Base-by-base conservation (phyloP, 2,113 vertebrate species). In the Chionomys nivalis region DNA sequence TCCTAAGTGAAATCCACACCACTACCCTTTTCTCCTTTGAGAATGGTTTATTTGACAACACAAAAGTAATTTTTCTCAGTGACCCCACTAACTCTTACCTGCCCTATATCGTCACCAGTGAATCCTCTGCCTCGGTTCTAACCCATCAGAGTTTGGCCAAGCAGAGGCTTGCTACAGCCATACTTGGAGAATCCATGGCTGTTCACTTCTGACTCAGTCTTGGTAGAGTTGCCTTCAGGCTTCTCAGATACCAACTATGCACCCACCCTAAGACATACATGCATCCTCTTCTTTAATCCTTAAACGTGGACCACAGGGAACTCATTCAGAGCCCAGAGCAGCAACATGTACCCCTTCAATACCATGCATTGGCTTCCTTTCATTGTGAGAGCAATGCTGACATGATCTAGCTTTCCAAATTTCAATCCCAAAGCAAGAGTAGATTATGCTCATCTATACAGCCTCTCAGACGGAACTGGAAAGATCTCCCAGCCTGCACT, bases 51-150 rank as follows among this genome's bases (percentile, higher is more conserved):
- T 21, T 55, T 2, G 19, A 52, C 23, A 42, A 31, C 52, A 13
- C 3, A 12, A 44, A 55, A 7, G 0, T 28, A 8, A 1, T 63
- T 61, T 23, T 58, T 44, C 58, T 10, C 21, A 13, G 7, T 21
- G 68, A 16, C 8, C 86, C 39, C 33, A 10, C 13, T 7, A 70
- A 52, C 33, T 76, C 4, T 65, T 1, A 61, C 9, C 39, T 55
- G n/a, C 49, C 58, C 31, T n/a, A 9, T 0, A 6, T 14, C 44
- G 0, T 17, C 58, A 28, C 9, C 72, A 8, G 5, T 21, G 5
- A 33, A 9, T 70, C 8, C 8, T 85, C 7, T 42, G 21, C 5
- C 11, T 23, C 1, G 0, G 8, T 36, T 66, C 13, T 10, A 3
- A 4, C 28, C 9, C 19, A 79, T 39, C 5, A 66, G 63, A 3